Percentiles rank a stretch among this genome's conserved stretches.
phyloP scores from a whole-genome alignment of 30 jellyfish, hydroid and myxozoan species.

The Sanderia malayensis region DNA sequence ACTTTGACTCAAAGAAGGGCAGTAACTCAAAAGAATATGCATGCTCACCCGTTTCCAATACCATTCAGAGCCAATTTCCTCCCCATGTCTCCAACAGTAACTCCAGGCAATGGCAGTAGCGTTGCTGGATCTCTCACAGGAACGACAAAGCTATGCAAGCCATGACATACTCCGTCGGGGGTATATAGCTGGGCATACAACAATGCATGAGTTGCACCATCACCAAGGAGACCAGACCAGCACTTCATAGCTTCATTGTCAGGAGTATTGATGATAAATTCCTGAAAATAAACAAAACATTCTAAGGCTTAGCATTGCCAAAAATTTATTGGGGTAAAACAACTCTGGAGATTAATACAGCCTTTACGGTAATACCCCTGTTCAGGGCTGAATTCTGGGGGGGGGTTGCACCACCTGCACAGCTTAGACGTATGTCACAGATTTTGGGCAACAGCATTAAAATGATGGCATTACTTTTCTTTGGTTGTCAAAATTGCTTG shows the following conservation, averaged over 20 bases:
- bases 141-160: constrained; percentile 89
- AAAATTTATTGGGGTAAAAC: too few relatives aligned
- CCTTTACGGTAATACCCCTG: too few relatives aligned
- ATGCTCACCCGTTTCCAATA: constrained; percentile 79
- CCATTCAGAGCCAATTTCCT: constrained; percentile 78
- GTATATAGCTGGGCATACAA: constrained; percentile 92
- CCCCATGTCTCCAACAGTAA: constrained; percentile 97
- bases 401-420: too few relatives aligned
- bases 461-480: too few relatives aligned
- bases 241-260: constrained; percentile 84
- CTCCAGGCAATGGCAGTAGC: constrained; percentile 80
- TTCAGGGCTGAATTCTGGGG: too few relatives aligned
- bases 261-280: constrained; percentile 81
- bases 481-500: too few relatives aligned
- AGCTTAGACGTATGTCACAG: too few relatives aligned
- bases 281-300: constrained; percentile 56
- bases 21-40: neutral
- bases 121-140: constrained; percentile 68
- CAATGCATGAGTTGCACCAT: constrained; percentile 88
- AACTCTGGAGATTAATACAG: too few relatives aligned
- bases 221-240: constrained; percentile 96
- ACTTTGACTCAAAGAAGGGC: too few relatives aligned
- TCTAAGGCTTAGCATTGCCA: too few relatives aligned
- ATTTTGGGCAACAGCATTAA: too few relatives aligned
- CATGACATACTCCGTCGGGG: constrained; percentile 92